Evolutionary conservation across 2,113 vertebrate genomes (phyloP).

Genomic region (Protobothrops flavoviridis): DNA sequence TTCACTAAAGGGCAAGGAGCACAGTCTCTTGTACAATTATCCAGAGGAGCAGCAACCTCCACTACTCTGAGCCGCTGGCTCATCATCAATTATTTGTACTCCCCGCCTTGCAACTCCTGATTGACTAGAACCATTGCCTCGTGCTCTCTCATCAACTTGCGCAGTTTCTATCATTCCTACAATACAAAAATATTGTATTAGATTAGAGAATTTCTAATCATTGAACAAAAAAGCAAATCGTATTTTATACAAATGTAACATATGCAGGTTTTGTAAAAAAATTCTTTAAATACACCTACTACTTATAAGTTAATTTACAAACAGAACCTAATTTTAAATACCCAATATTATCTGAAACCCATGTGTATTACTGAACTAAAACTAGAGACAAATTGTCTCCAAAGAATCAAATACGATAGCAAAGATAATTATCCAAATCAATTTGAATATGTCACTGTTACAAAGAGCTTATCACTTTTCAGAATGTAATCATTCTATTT

Average conservation of each 20-base stretch:
- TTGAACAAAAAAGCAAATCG: background rate
- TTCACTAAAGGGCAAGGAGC: conserved; percentile 73
- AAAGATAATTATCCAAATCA: background rate
- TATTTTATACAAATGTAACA: background rate
- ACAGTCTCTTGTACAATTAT: conserved; percentile 80
- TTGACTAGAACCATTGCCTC: conserved; percentile 88
- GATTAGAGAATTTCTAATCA: background rate
- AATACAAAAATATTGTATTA: conserved; percentile 35
- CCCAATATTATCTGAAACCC: background rate
- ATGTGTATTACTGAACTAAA: background rate
- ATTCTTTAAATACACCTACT: background rate
- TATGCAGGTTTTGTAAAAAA: background rate
- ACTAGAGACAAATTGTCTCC: background rate
- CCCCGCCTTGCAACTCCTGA: conserved; percentile 81
- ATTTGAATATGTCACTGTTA: background rate
- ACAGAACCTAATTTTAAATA: background rate
- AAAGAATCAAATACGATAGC: background rate
- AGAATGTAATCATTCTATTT: background rate
- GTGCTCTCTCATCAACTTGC: conserved; percentile 88
- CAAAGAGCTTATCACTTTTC: background rate
- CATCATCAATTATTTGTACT: conserved; percentile 96
- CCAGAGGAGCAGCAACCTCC: conserved; percentile 93
- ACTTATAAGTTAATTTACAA: background rate
- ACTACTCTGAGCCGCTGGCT: conserved; percentile 82
- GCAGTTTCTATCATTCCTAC: conserved; percentile 97